These are phyloP conservation scores for Andrena trimmerana DNA, from an alignment of 2,888 invertebrate species.

Conservation along the genomic window DNA sequence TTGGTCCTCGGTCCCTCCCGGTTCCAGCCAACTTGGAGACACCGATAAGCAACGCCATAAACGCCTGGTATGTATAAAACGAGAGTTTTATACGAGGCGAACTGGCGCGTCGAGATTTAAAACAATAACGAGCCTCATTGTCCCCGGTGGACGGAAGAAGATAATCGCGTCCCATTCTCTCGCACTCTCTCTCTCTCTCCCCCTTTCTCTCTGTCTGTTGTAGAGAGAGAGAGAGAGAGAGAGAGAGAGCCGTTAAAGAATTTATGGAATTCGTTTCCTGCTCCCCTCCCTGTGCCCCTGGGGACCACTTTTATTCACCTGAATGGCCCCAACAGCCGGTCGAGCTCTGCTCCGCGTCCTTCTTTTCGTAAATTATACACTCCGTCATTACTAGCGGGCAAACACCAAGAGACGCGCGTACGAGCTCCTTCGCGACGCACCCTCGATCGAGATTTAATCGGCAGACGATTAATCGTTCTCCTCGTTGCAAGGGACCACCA, in stretches of 20 bases:
- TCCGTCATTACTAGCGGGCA: conserved; percentile 63
- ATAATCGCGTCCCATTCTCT: conserved; percentile 52
- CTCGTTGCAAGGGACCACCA: neutral
- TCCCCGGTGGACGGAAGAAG: conserved; percentile 24
- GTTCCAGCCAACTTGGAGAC: conserved; percentile 4
- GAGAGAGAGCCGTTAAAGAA: conserved; percentile 49
- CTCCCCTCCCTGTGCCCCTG: conserved; percentile 9
- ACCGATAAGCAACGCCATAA: conserved; percentile 6
- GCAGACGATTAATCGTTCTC: conserved; percentile 16
- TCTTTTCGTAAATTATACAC: conserved; percentile 72
- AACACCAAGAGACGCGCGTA: conserved; percentile 41
- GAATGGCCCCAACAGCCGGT: conserved; percentile 45
- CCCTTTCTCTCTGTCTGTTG: neutral
- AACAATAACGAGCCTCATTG: conserved; percentile 58
- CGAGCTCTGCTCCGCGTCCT: conserved; percentile 17
- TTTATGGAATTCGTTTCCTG: conserved; percentile 64
- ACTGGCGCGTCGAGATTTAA: conserved; percentile 43
- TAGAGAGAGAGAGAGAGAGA: neutral
- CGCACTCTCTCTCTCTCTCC: conserved; percentile 24
- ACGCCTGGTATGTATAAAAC: conserved; percentile 13
- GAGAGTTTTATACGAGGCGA: conserved; percentile 22
- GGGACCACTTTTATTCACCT: conserved; percentile 54
- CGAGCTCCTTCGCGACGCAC: conserved; percentile 3
- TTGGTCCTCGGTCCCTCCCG: neutral
- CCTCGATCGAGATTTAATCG: conserved; percentile 55